phyloP scores from a whole-genome alignment of 2,797 vertebrate genomes.

The Apogon hyalosoma region DNA sequence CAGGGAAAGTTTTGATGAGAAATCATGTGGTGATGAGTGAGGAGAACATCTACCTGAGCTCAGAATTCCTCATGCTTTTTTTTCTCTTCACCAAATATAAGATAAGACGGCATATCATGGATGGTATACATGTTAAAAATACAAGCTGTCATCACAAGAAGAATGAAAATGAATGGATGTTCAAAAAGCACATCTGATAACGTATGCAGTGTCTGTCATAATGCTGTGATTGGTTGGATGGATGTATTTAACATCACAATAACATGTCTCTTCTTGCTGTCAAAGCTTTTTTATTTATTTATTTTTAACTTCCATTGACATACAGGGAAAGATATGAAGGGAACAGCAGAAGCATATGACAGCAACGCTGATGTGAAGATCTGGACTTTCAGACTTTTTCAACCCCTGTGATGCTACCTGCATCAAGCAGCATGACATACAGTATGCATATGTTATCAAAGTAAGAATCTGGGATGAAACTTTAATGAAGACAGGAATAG shows the following conservation, averaged over 20 bases:
- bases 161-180: constrained; percentile 62
- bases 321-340: constrained; percentile 42
- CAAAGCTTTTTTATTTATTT: constrained; percentile 42
- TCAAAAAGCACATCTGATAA: constrained; percentile 65
- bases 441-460: constrained; percentile 85
- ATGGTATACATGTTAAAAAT: constrained; percentile 50
- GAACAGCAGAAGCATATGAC: constrained; percentile 34
- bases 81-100: constrained; percentile 54
- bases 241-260: constrained; percentile 63
- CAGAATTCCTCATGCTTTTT: constrained; percentile 48
- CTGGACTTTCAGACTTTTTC: constrained; percentile 48
- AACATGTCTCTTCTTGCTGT: constrained; percentile 48
- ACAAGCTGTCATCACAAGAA: constrained; percentile 48
- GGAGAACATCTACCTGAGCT: constrained; percentile 56
- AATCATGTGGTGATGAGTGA: constrained; percentile 36
- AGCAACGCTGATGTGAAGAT: constrained; percentile 40
- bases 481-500: constrained; percentile 80
- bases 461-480: constrained; percentile 83
- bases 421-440: constrained; percentile 72
- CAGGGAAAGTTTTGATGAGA: constrained; percentile 41
- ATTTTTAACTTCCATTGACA: constrained; percentile 50
- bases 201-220: constrained; percentile 36
- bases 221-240: constrained; percentile 36
- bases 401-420: constrained; percentile 66
- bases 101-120: constrained; percentile 48